phyloP scores from a whole-genome alignment of 2,888 invertebrate species.

The Drosophila eohydei region DNA sequence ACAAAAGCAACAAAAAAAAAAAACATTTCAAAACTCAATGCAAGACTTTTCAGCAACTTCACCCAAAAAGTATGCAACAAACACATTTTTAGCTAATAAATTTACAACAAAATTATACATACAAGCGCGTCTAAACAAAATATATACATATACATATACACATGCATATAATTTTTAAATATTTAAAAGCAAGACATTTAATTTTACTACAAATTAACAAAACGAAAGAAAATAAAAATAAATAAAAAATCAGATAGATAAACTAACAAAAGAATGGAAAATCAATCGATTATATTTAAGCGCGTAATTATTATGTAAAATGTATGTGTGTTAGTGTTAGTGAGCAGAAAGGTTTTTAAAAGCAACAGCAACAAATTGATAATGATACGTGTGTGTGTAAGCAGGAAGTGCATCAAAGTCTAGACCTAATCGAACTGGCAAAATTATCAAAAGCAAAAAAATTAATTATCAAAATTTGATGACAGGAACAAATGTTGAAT shows the following conservation, averaged over 20 bases:
- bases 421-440: constrained; percentile 43
- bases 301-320: constrained; percentile 67
- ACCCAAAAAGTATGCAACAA: constrained; percentile 49
- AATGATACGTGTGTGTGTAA: constrained; percentile 41
- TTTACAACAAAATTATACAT: constrained; percentile 51
- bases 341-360: constrained; percentile 74
- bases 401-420: constrained; percentile 44
- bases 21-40: constrained; percentile 63
- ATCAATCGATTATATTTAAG: constrained; percentile 68
- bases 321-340: constrained; percentile 78
- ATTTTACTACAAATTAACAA: constrained; percentile 51
- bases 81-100: constrained; percentile 62
- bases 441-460: constrained; percentile 44
- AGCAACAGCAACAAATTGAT: constrained; percentile 62
- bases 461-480: constrained; percentile 40
- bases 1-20: constrained; percentile 37
- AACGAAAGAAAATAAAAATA: constrained; percentile 20
- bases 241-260: constrained; percentile 21
- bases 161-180: constrained; percentile 68
- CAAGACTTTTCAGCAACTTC: constrained; percentile 69
- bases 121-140: constrained; percentile 31
- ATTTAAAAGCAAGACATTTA: constrained; percentile 65
- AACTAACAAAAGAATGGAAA: constrained; percentile 39
- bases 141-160: constrained; percentile 43
- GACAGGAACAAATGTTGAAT: constrained; percentile 42